Evolutionary conservation across 64 coral and sea anemone genomes (phyloP), one percentile per base, ranked within the genome.

Genomic region (Stichodactyla helianthus): DNA sequence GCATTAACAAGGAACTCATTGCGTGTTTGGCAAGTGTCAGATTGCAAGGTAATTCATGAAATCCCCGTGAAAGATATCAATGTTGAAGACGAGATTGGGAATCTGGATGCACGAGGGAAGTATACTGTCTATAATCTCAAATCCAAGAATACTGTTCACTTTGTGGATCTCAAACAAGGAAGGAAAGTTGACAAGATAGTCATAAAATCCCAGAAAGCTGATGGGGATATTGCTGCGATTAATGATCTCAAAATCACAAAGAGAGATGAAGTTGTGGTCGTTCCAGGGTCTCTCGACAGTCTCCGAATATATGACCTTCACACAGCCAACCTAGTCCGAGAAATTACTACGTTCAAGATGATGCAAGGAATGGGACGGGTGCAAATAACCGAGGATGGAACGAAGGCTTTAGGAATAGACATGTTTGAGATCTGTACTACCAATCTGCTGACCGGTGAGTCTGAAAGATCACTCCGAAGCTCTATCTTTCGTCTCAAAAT

Each of bases 371-470:
- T 95, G 76, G 85, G 91, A 20, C 26, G 59, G 6, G 62, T 99
- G 62, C 93, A 95, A 44, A 68, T 99, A 14, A 95, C 97, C 17
- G 90, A 95, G 16, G 90, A 99, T 82, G 93, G 93, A 52, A 93
- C 76, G 54, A 99, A 91, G 54, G 93, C 77, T 5, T 87, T 93
- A n/a, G 50, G 85, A 20, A 83, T 88, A 74, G 90, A 99, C 50
- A 88, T 90, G 87, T 95, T 81, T 82, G 97, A 99, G 55, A 90
- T 99, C 59, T 76, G 53, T 11, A 91, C 92, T 5, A 90, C 91
- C 82, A 83, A 99, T 25, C 87, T 99, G 27, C 71, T 82, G 19
- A 92, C 85, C 7, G 88, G 91, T 6, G 31, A 95, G 55, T 71
- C 86, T n/a, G 86, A 94, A 71, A 89, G 68, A 31, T 99, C 83